These are phyloP conservation scores for Rhyacophila brunnea DNA, from an alignment of 1,140 invertebrate genomes.

Conservation along the genomic window DNA sequence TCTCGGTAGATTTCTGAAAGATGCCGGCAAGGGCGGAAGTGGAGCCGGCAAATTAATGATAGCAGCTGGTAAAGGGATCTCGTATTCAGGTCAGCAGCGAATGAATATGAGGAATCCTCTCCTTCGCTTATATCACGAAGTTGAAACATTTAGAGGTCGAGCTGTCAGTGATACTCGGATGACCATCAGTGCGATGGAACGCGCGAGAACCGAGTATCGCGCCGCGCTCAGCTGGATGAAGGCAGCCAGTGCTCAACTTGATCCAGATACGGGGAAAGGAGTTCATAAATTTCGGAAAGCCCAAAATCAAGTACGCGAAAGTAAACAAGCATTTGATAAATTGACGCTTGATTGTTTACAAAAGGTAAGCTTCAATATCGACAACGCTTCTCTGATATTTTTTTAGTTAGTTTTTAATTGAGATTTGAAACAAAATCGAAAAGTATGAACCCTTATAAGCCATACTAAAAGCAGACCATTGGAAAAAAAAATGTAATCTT, in stretches of 20 bases:
- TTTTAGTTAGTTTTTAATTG: too few relatives aligned
- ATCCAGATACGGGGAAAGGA: slow-evolving; percentile 94
- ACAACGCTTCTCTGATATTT: too few relatives aligned
- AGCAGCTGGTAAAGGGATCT: slow-evolving; percentile 89
- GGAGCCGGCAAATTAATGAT: slow-evolving; percentile 91
- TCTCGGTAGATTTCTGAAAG: slow-evolving; percentile 92
- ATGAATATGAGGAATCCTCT: slow-evolving; percentile 83
- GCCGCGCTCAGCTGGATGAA: slow-evolving; percentile 99
- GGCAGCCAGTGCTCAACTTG: slow-evolving; percentile 90
- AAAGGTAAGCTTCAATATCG: slow-evolving; percentile 73
- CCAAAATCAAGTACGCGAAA: slow-evolving; percentile 68
- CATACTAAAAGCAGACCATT: too few relatives aligned
- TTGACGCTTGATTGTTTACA: slow-evolving; percentile 94
- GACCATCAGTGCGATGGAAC: slow-evolving; percentile 93
- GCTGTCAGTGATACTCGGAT: slow-evolving; percentile 91
- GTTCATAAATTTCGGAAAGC: slow-evolving; percentile 95
- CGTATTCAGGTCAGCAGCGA: slow-evolving; percentile 93
- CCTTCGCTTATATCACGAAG: slow-evolving; percentile 89
- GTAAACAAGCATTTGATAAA: slow-evolving; percentile 90
- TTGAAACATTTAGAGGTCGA: slow-evolving; percentile 93
- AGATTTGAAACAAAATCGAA: too few relatives aligned
- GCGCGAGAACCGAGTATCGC: slow-evolving; percentile 91
- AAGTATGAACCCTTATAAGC: too few relatives aligned
- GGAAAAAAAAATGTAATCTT: too few relatives aligned
- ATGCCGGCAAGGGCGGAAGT: slow-evolving; percentile 87